phyloP scores from a whole-genome alignment of 2,888 invertebrate genomes.

The Deilephila porcellus region DNA sequence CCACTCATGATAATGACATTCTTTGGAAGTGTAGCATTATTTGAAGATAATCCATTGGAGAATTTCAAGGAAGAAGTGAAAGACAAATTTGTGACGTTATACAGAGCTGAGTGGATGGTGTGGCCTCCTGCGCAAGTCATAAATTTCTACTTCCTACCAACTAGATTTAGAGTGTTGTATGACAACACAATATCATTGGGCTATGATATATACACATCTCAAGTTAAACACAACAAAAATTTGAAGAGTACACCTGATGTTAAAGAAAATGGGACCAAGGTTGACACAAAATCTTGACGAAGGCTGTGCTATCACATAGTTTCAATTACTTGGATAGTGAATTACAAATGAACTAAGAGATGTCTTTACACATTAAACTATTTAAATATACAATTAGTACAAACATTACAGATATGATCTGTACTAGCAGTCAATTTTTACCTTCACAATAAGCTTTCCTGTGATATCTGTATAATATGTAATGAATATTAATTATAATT shows the following conservation, averaged over 20 bases:
- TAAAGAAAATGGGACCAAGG: constrained; percentile 32
- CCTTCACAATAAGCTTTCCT: constrained; percentile 55
- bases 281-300: constrained; percentile 20
- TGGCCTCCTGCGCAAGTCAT: constrained; percentile 98
- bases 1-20: constrained; percentile 93
- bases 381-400: constrained; percentile 10
- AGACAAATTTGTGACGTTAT: constrained; percentile 90
- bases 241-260: constrained; percentile 47
- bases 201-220: constrained; percentile 94
- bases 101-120: constrained; percentile 95
- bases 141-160: constrained; percentile 95
- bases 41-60: constrained; percentile 87
- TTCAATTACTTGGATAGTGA: constrained; percentile 12
- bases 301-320: neutral
- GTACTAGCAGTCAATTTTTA: constrained; percentile 36
- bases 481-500: constrained; percentile 33
- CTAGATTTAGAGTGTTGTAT: constrained; percentile 93
- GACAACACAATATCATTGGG: constrained; percentile 95
- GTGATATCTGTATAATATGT: constrained; percentile 59
- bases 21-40: constrained; percentile 90
- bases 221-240: constrained; percentile 87
- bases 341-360: neutral
- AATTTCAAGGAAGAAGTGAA: constrained; percentile 89
- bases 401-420: constrained; percentile 40
- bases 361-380: neutral